Percentiles rank a stretch among this genome's conserved stretches.
Evolutionary conservation across 2,797 vertebrate genomes (phyloP).

Genomic region (Micromesistius poutassou): DNA sequence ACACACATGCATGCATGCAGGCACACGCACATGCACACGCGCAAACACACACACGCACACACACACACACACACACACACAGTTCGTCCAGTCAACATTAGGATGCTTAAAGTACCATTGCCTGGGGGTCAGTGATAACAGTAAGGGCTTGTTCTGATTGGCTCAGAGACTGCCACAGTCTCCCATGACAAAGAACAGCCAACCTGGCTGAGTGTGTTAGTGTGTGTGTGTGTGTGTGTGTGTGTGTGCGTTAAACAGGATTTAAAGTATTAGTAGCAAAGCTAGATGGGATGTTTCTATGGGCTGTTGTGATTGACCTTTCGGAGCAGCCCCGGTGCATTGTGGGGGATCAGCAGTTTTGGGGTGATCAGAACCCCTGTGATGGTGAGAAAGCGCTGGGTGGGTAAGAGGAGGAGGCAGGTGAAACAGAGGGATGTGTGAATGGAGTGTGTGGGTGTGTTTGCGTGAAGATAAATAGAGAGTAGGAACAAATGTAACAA

Average conservation of each 20-base stretch:
- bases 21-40: constrained; percentile 10
- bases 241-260: constrained; percentile 41
- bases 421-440: constrained; percentile 16
- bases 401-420: constrained; percentile 26
- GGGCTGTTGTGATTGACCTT: constrained; percentile 61
- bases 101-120: constrained; percentile 50
- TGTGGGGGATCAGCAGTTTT: constrained; percentile 48
- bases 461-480: not conserved
- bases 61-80: not conserved
- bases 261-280: constrained; percentile 62
- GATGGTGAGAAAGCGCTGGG: constrained; percentile 41
- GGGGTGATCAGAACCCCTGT: constrained; percentile 32
- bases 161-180: constrained; percentile 37
- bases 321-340: constrained; percentile 42
- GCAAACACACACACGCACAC: constrained; percentile 12
- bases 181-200: constrained; percentile 51
- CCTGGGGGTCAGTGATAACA: constrained; percentile 70
- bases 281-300: constrained; percentile 55
- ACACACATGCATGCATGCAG: constrained; percentile 1
- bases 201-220: constrained; percentile 42
- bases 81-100: constrained; percentile 28
- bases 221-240: constrained; percentile 12
- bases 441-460: constrained; percentile 9
- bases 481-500: constrained; percentile 4
- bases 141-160: constrained; percentile 44